Evolutionary conservation across 1,140 invertebrate species (phyloP).

Genomic region (Pissodes strobi): DNA sequence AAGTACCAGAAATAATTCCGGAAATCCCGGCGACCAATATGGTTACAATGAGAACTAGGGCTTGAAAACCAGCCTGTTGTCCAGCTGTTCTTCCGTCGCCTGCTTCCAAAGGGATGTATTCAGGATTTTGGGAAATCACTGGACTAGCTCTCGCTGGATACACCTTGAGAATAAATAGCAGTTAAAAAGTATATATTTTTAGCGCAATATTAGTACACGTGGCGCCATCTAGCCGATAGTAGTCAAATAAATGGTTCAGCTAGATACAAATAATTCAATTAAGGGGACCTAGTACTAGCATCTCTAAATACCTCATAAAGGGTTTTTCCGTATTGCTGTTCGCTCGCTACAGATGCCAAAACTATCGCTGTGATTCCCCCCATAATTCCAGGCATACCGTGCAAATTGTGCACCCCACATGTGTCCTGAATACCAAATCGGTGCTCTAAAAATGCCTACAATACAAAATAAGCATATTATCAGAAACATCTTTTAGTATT

Average conservation of each 20-base stretch:
- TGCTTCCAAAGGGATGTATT: slow-evolving; percentile 25
- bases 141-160: slow-evolving; percentile 60
- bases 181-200: not conserved
- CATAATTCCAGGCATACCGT: slow-evolving; percentile 91
- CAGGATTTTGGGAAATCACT: slow-evolving; percentile 11
- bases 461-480: too few species aligned
- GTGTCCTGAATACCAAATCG: slow-evolving; percentile 78
- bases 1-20: slow-evolving; percentile 79
- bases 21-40: slow-evolving; percentile 71
- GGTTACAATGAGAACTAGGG: slow-evolving; percentile 73
- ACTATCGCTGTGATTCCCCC: slow-evolving; percentile 80
- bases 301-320: slow-evolving; percentile 59
- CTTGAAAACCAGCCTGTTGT: slow-evolving; percentile 79
- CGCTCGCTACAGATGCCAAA: slow-evolving; percentile 73
- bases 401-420: slow-evolving; percentile 94
- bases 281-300: too few species aligned
- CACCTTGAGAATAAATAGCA: slow-evolving; percentile 54
- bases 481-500: too few species aligned
- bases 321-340: slow-evolving; percentile 58
- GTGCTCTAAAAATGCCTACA: not conserved
- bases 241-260: too few species aligned
- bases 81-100: slow-evolving; percentile 67
- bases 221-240: too few species aligned
- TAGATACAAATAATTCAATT: too few species aligned
- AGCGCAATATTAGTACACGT: not conserved